Evolutionary conservation across 2,797 vertebrate genomes (phyloP).

Genomic region (Sciurus carolinensis): DNA sequence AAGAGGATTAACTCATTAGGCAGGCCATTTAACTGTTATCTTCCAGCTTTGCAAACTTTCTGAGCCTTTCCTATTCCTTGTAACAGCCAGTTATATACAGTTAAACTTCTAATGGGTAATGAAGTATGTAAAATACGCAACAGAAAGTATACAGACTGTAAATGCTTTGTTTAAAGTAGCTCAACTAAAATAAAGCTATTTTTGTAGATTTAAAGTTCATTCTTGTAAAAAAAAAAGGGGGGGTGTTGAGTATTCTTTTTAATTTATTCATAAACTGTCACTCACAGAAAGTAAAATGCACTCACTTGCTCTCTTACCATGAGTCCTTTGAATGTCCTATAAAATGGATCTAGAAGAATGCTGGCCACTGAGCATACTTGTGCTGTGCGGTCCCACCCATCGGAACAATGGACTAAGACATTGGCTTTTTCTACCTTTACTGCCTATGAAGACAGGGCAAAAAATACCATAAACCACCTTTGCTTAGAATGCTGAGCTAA

Average conservation of each 20-base stretch:
- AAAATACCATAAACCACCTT: background rate
- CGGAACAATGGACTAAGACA: slow-evolving; percentile 92
- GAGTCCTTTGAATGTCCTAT: slow-evolving; percentile 92
- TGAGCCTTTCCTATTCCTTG: background rate
- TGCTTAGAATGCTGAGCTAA: background rate
- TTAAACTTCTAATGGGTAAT: slow-evolving; percentile 7
- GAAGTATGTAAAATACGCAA: slow-evolving; percentile 12
- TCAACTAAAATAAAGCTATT: background rate
- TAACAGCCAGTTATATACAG: background rate
- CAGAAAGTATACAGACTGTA: background rate
- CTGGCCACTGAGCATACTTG: slow-evolving; percentile 92
- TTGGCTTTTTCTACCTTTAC: slow-evolving; percentile 91
- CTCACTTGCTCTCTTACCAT: slow-evolving; percentile 90
- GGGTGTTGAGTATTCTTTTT: background rate
- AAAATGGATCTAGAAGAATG: slow-evolving; percentile 92
- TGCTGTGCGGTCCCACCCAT: slow-evolving; percentile 92
- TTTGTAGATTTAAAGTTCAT: slow-evolving; percentile 7
- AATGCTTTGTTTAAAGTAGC: background rate
- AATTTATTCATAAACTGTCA: background rate
- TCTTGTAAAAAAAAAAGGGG: background rate
- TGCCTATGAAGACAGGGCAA: slow-evolving; percentile 85
- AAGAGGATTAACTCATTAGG: background rate
- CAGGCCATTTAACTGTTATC: background rate
- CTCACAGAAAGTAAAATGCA: background rate
- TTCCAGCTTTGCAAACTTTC: slow-evolving; percentile 12